Percentiles rank a stretch among this genome's conserved stretches.
Conservation (phyloP, 2,113 vertebrate genomes). For the Arizona elegans region DNA sequence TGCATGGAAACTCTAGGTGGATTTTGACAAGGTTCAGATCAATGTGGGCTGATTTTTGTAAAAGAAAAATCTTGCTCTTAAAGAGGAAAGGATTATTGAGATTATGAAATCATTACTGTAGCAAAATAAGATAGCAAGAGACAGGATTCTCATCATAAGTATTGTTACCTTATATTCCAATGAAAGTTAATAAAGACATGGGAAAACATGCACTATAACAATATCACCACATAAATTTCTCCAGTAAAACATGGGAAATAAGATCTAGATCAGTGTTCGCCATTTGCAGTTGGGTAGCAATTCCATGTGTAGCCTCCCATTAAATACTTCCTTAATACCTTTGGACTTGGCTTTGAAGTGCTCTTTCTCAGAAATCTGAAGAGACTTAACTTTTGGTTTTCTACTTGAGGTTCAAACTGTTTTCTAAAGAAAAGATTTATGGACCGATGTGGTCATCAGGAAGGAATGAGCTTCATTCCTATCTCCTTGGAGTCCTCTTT, state of each 20-base stretch:
- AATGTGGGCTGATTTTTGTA: neutral
- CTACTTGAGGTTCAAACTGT: neutral
- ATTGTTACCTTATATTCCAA: neutral
- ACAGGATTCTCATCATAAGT: neutral
- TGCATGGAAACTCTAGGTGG: neutral
- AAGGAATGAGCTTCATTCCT: slow-evolving; percentile 10
- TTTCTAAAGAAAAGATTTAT: slow-evolving; percentile 12
- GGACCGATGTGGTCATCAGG: neutral
- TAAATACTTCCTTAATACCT: neutral
- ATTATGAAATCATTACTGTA: neutral
- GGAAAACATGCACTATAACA: neutral
- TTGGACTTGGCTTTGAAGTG: neutral
- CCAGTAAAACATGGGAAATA: neutral
- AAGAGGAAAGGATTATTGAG: neutral
- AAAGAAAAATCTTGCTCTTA: neutral
- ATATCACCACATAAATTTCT: neutral
- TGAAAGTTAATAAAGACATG: neutral
- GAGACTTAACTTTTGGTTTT: neutral
- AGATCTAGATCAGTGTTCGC: neutral
- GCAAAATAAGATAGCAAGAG: neutral
- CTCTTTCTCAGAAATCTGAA: neutral
- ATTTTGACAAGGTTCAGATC: neutral
- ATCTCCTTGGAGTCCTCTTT: slow-evolving; percentile 13
- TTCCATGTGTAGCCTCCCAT: neutral
- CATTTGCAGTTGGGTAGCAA: neutral